These are phyloP conservation scores for Cyprinodon variegatus DNA, from an alignment of 2,113 vertebrate genomes.

Conservation along the genomic window DNA sequence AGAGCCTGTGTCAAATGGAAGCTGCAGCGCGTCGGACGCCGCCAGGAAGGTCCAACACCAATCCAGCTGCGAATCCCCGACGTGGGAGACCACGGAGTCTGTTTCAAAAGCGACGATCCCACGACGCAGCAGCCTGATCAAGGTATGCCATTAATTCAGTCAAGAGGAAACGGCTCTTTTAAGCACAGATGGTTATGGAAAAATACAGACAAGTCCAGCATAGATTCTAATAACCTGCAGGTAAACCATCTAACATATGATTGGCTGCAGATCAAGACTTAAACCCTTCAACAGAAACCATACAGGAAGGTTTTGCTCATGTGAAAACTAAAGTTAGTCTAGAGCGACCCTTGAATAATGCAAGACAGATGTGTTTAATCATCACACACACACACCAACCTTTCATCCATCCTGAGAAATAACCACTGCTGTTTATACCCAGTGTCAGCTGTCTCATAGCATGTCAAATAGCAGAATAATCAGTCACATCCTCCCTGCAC, in stretches of 20 bases:
- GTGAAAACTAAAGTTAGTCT: background rate
- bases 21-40: conserved; percentile 79
- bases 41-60: conserved; percentile 50
- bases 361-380: conserved; percentile 1
- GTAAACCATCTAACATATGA: background rate
- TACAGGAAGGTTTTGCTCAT: conserved; percentile 11
- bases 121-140: conserved; percentile 93
- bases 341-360: background rate
- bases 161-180: background rate
- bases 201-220: background rate
- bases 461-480: conserved; percentile 3
- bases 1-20: conserved; percentile 86
- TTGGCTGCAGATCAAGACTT: background rate
- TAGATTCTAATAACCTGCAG: background rate
- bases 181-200: background rate
- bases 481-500: conserved; percentile 8
- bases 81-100: conserved; percentile 77
- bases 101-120: conserved; percentile 74
- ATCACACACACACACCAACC: background rate
- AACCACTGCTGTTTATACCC: background rate
- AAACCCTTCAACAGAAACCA: background rate
- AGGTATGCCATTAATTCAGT: conserved; percentile 78
- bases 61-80: conserved; percentile 72
- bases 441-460: conserved; percentile 16
- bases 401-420: conserved; percentile 7